phyloP scores from a whole-genome alignment of 2,797 vertebrate genomes.

The Poecilia gillii region DNA sequence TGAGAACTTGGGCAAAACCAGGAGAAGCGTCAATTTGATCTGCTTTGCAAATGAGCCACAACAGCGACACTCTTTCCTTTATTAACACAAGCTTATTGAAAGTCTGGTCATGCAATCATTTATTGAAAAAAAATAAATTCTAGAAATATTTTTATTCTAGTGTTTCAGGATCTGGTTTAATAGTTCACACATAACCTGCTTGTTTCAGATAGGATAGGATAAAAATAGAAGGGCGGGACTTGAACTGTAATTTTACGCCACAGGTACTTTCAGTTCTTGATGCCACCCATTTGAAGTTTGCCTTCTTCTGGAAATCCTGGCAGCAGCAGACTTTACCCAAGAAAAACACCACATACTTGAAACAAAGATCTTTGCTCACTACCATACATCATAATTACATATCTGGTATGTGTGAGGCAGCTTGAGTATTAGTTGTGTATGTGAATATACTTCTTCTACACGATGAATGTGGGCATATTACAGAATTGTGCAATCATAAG shows the following conservation, averaged over 20 bases:
- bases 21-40: too few relatives aligned
- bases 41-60: too few relatives aligned
- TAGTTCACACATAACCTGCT: background rate
- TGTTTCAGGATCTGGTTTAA: background rate
- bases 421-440: background rate
- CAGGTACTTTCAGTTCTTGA: background rate
- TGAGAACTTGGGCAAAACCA: background rate
- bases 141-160: too few relatives aligned
- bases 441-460: background rate
- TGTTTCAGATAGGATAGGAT: background rate
- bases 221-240: background rate
- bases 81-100: too few relatives aligned
- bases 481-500: too few relatives aligned
- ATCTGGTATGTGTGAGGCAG: background rate
- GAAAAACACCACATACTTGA: background rate
- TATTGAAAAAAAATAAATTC: too few relatives aligned
- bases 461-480: too few relatives aligned
- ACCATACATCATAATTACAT: background rate
- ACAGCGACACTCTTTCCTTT: too few relatives aligned
- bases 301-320: too few relatives aligned
- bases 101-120: too few relatives aligned
- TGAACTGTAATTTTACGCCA: background rate
- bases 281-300: background rate
- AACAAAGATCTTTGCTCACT: background rate
- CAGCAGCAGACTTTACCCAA: background rate